A percentile compares a stretch with the other conserved stretches of the same genome.
phyloP scores from a whole-genome alignment of 2,113 vertebrate genomes.

The Delphinapterus leucas region DNA sequence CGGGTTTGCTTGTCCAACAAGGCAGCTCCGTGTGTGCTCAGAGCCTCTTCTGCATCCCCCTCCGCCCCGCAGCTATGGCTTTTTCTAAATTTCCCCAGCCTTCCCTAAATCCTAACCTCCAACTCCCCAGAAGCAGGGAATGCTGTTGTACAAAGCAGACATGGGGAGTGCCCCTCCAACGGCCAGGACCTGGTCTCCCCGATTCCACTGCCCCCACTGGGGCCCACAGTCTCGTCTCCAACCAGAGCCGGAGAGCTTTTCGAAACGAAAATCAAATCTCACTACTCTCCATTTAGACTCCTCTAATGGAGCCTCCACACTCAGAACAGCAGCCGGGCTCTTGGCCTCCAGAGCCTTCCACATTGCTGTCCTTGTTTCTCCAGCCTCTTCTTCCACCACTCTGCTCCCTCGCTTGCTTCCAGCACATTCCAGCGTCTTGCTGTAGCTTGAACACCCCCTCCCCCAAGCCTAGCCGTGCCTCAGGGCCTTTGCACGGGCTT shows the following conservation, averaged over 20 bases:
- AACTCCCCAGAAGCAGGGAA: conserved; percentile 26
- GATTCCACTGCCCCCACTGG: accelerated
- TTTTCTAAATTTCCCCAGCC: background rate
- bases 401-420: background rate
- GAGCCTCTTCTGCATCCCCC: background rate
- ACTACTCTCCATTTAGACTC: background rate
- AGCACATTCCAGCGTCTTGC: background rate
- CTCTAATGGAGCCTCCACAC: background rate
- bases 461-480: background rate
- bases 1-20: conserved; percentile 61
- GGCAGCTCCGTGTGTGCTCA: conserved; percentile 58
- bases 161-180: accelerated
- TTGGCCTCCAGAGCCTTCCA: background rate
- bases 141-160: background rate
- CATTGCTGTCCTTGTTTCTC: accelerated
- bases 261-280: background rate
- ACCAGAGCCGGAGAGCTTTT: background rate
- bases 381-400: background rate
- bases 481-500: background rate
- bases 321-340: background rate
- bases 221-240: background rate
- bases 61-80: background rate
- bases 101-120: background rate
- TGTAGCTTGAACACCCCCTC: too few relatives aligned
- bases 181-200: background rate